A percentile compares a stretch with the other conserved stretches of the same genome.
Conservation (phyloP, 2,888 invertebrate genomes). For the Eupithecia exiguata region DNA sequence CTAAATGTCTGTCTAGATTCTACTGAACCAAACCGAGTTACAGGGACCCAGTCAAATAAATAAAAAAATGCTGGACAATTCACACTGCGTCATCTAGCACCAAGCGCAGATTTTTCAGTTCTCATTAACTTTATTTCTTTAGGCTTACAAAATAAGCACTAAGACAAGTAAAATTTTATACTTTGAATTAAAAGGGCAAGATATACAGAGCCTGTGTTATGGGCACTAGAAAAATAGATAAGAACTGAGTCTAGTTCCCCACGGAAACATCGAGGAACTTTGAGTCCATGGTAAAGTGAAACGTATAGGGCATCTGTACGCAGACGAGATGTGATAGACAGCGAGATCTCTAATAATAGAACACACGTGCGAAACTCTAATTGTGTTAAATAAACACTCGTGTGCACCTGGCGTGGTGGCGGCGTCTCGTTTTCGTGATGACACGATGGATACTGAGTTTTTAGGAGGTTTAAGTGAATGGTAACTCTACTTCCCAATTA, state of each 20-base stretch:
- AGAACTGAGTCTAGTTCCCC: not conserved
- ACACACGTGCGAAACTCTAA: slow-evolving; percentile 77
- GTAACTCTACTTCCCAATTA: not conserved
- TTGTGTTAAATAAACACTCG: slow-evolving; percentile 79
- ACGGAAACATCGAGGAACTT: not conserved
- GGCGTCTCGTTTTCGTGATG: slow-evolving; percentile 45
- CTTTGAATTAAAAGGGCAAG: no score
- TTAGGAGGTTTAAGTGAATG: not conserved
- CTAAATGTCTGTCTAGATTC: not conserved
- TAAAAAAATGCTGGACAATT: no score
- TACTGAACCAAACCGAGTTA: not conserved
- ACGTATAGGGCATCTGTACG: slow-evolving; percentile 42
- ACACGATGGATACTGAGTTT: slow-evolving; percentile 42
- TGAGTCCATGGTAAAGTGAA: not conserved
- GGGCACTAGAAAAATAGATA: not conserved
- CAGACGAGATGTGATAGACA: slow-evolving; percentile 78
- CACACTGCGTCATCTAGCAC: no score
- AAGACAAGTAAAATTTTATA: no score
- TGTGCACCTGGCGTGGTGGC: slow-evolving; percentile 65
- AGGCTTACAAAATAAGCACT: no score
- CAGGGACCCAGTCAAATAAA: no score
- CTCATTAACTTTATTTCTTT: no score
- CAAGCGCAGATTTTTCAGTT: no score
- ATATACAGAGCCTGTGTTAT: no score
- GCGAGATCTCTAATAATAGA: slow-evolving; percentile 74